Conservation (phyloP, 2,888 invertebrate species). For the Acrobasis repandana region DNA sequence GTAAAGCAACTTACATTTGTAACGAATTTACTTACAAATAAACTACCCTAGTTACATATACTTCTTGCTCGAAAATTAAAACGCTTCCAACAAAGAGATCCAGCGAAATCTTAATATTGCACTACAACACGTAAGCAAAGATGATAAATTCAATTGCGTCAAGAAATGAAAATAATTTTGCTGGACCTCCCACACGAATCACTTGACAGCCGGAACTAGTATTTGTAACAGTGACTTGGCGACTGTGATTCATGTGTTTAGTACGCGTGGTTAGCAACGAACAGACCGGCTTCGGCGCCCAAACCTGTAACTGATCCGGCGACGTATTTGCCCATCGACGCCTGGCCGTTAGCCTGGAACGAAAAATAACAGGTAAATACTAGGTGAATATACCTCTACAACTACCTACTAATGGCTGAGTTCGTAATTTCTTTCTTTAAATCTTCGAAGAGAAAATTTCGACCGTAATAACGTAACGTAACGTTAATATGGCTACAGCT, state of each 20-base stretch:
- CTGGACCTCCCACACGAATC: slow-evolving; percentile 1
- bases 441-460: too few species aligned
- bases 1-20: slow-evolving; percentile 16
- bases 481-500: too few species aligned
- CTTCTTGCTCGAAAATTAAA: slow-evolving; percentile 4
- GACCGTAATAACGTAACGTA: too few species aligned
- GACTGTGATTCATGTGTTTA: slow-evolving; percentile 74
- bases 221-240: slow-evolving; percentile 10
- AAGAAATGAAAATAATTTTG: slow-evolving; percentile 8
- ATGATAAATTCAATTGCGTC: slow-evolving; percentile 3
- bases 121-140: neutral
- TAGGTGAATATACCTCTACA: neutral
- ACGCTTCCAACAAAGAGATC: neutral
- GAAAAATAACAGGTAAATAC: slow-evolving; percentile 14
- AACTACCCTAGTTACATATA: slow-evolving; percentile 14
- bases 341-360: slow-evolving; percentile 94
- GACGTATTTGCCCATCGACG: slow-evolving; percentile 94
- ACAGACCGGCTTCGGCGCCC: slow-evolving; percentile 94
- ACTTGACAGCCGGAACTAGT: slow-evolving; percentile 8
- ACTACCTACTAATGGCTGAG: too few species aligned
- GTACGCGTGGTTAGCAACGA: slow-evolving; percentile 98
- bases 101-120: neutral
- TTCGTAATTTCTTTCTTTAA: too few species aligned
- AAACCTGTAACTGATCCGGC: slow-evolving; percentile 93
- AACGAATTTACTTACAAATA: slow-evolving; percentile 10